Conservation (phyloP, 2,888 invertebrate species). For the Cheilosia scutellata region DNA sequence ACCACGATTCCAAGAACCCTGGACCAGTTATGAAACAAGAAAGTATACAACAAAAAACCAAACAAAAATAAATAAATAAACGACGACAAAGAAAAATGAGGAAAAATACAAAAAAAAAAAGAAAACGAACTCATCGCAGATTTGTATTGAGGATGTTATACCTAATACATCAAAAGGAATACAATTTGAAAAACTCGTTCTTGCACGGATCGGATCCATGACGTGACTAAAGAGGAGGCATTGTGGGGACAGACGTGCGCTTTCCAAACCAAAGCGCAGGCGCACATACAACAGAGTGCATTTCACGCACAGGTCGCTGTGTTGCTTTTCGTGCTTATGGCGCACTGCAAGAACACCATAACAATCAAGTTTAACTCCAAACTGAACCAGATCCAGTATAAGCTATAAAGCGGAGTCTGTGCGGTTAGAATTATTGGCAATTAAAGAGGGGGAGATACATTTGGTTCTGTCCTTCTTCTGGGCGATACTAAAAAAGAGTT, state of each 20-base stretch:
- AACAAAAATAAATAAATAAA: constrained; percentile 21
- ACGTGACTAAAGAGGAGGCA: background rate
- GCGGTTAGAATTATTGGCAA: constrained; percentile 35
- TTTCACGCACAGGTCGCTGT: constrained; percentile 47
- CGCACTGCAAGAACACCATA: constrained; percentile 6
- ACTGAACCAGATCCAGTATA: constrained; percentile 41
- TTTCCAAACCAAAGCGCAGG: constrained; percentile 40
- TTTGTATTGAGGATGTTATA: constrained; percentile 60
- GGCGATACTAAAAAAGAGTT: background rate
- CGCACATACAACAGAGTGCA: constrained; percentile 38
- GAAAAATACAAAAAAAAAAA: constrained; percentile 38
- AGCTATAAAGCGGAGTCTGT: constrained; percentile 19
- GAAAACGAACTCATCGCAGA: constrained; percentile 60
- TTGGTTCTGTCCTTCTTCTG: constrained; percentile 16
- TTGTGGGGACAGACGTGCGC: background rate
- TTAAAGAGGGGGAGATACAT: constrained; percentile 16
- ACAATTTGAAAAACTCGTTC: constrained; percentile 62
- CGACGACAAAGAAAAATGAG: constrained; percentile 55
- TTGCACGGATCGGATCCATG: constrained; percentile 31
- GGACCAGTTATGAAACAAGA: constrained; percentile 83
- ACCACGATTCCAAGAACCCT: constrained; percentile 82
- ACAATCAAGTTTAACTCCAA: constrained; percentile 24
- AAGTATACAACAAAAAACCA: constrained; percentile 42
- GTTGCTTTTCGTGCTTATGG: constrained; percentile 29
- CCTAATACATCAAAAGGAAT: constrained; percentile 70